phyloP scores from a whole-genome alignment of 2,888 invertebrate genomes.

The Callimorpha dominula region DNA sequence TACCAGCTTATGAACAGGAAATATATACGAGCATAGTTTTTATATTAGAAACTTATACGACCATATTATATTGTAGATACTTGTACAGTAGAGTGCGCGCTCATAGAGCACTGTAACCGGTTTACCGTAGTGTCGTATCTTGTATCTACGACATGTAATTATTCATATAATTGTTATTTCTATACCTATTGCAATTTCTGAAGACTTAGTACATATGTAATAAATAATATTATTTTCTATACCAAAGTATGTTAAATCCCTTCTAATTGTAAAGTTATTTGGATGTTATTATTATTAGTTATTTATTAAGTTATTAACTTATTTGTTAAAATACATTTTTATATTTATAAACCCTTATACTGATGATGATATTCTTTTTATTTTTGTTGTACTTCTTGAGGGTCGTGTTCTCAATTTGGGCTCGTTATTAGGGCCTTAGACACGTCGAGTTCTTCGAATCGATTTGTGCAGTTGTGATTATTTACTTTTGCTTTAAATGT shows the following conservation, averaged over 20 bases:
- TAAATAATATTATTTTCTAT: constrained; percentile 38
- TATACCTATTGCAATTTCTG: constrained; percentile 36
- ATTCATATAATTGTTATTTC: constrained; percentile 39
- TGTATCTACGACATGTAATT: constrained; percentile 40
- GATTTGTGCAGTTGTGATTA: not conserved
- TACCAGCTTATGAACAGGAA: constrained; percentile 75
- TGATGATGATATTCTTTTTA: constrained; percentile 34
- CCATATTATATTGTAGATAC: constrained; percentile 63
- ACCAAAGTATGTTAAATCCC: constrained; percentile 42
- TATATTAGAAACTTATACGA: constrained; percentile 78
- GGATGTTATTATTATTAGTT: constrained; percentile 33
- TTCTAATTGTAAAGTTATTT: constrained; percentile 31
- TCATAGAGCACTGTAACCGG: constrained; percentile 58
- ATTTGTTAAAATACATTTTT: constrained; percentile 36
- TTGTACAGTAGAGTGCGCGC: constrained; percentile 58
- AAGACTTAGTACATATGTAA: constrained; percentile 27
- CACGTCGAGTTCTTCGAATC: not conserved
- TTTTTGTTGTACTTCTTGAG: not conserved
- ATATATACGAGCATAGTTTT: constrained; percentile 78
- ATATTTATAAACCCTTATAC: constrained; percentile 52
- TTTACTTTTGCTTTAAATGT: not conserved
- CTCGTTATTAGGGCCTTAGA: not conserved
- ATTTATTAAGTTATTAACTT: constrained; percentile 40
- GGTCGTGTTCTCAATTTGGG: not conserved
- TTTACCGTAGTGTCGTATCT: constrained; percentile 53